A percentile compares a stretch with the other conserved stretches of the same genome.
phyloP scores from a whole-genome alignment of 2,797 vertebrate genomes.

The Melanotaenia nigrans region DNA sequence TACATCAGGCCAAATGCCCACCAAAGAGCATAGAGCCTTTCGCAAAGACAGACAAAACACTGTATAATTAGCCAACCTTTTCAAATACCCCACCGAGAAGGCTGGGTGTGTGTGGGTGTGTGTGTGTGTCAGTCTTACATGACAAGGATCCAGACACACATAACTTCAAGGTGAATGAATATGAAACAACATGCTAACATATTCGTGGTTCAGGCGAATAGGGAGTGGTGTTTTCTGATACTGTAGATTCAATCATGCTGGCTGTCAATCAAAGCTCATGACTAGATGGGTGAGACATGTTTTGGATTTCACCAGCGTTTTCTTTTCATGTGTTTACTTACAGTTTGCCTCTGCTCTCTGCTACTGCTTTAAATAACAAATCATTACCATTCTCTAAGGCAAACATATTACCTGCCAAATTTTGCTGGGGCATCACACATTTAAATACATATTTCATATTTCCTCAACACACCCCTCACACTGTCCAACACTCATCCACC shows the following conservation, averaged over 20 bases:
- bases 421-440: slow-evolving; percentile 68
- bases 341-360: slow-evolving; percentile 42
- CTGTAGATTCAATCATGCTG: slow-evolving; percentile 80
- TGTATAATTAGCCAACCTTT: slow-evolving; percentile 77
- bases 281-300: slow-evolving; percentile 62
- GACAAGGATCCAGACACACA: slow-evolving; percentile 70
- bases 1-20: slow-evolving; percentile 78
- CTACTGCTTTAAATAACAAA: slow-evolving; percentile 73
- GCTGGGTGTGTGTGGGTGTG: slow-evolving; percentile 48
- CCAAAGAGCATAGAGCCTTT: slow-evolving; percentile 63
- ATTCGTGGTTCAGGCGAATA: slow-evolving; percentile 70
- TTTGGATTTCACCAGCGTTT: slow-evolving; percentile 57
- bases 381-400: slow-evolving; percentile 74
- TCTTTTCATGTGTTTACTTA: slow-evolving; percentile 59
- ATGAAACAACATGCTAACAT: slow-evolving; percentile 81
- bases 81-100: slow-evolving; percentile 62
- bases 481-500: slow-evolving; percentile 60
- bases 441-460: slow-evolving; percentile 83
- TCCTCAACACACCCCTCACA: slow-evolving; percentile 49
- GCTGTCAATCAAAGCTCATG: slow-evolving; percentile 78
- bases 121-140: slow-evolving; percentile 69
- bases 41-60: slow-evolving; percentile 75
- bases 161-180: slow-evolving; percentile 83
- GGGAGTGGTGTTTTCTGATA: slow-evolving; percentile 75
- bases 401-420: slow-evolving; percentile 81